Base-by-base conservation (phyloP, 2,888 invertebrate species). In the Loripinus fragilis region DNA sequence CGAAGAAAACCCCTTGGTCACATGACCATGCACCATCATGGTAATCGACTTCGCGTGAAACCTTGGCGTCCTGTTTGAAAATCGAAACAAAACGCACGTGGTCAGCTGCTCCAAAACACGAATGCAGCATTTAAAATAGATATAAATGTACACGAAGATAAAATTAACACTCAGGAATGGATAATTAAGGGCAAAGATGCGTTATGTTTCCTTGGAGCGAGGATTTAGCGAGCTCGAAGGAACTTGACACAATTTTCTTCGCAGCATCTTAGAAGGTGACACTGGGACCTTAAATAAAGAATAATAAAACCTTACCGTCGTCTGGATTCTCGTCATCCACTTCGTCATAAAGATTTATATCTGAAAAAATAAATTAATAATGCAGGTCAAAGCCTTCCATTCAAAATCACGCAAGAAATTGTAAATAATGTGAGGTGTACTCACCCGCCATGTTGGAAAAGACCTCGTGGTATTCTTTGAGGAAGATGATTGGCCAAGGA, bases 391-490 rank as follows among this genome's bases (percentile, higher is more conserved):
- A 86, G 83, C 83, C 82, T 83, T 88, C 86, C 74, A 85, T 42
- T 67, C 41, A 89, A 90, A 85, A 86, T 85, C 78, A 81, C 85
- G 86, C 87, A 88, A 90, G 90, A 38, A 86, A 89, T 88, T 83
- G 86, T 86, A 85, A 85, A 86, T 86, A 88, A 90, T 89, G 88
- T 90, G 90, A 90, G 89, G 89, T 88, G 88, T 88, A 90, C 92
- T 92, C 90, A 92, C 92, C 92, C 91, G 92, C 92, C 92, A 92
- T 92, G 87, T 91, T 92, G 91, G 89, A 90, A 89, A 88, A 90
- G 88, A 89, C 90, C 90, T 89, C 91, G 89, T 88, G 88, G 89
- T 88, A 83, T 90, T 84, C 80, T 76, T 84, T 77, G 65, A 74
- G 52, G 66, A 48, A 75, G 82, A 30, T 86, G 86, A 91, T 91